These are phyloP conservation scores for Coccyzus lansbergi DNA, from an alignment of 2,797 vertebrate genomes.

Conservation along the genomic window DNA sequence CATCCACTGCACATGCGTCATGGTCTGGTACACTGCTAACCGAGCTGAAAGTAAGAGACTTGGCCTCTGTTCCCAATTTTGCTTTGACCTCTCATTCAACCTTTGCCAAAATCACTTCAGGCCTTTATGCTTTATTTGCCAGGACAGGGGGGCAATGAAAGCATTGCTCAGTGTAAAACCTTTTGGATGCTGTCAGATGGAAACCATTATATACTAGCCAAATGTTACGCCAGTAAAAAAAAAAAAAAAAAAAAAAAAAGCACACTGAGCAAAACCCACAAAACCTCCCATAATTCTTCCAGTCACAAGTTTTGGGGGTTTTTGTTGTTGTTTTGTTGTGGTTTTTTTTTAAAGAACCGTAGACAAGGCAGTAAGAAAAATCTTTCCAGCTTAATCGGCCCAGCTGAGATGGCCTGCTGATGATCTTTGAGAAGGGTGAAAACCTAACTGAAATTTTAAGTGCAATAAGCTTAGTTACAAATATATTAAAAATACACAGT, in stretches of 20 bases:
- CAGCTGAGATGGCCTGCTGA: not conserved
- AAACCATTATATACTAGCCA: not conserved
- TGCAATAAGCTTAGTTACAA: not conserved
- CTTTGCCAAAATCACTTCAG: slow-evolving; percentile 29
- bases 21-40: not conserved
- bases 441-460: not conserved
- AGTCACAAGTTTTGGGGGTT: not conserved
- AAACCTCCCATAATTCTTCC: not conserved
- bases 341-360: not conserved
- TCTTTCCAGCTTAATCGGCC: not conserved
- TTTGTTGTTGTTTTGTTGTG: not conserved
- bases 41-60: slow-evolving; percentile 4
- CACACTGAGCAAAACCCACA: not conserved
- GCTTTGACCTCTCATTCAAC: slow-evolving; percentile 22
- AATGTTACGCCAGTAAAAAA: not conserved
- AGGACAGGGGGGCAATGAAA: not conserved
- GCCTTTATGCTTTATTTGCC: slow-evolving; percentile 26
- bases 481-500: not conserved
- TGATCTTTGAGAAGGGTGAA: not conserved
- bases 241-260: not conserved
- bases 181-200: not conserved
- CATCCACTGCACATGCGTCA: not conserved
- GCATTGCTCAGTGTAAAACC: not conserved
- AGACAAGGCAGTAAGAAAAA: not conserved
- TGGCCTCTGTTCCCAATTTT: not conserved